Evolutionary conservation across 2,113 vertebrate species (phyloP).

Genomic region (Emydocephalus ijimae): DNA sequence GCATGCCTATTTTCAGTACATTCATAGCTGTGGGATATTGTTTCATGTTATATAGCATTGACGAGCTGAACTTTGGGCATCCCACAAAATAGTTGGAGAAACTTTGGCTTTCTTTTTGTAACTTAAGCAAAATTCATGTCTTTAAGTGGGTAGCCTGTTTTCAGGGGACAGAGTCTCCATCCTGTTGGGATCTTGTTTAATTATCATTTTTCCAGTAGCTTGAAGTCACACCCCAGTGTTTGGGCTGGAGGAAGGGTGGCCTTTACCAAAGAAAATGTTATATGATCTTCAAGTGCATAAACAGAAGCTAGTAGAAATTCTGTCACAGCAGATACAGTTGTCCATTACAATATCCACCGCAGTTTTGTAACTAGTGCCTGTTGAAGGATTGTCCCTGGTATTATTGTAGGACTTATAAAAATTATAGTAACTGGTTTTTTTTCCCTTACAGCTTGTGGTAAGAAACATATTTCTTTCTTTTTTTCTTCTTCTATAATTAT

Average conservation of each 20-base stretch:
- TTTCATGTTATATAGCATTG: constrained; percentile 31
- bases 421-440: neutral
- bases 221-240: constrained; percentile 52
- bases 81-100: constrained; percentile 42
- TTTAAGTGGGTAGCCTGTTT: constrained; percentile 39
- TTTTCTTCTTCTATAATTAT: neutral
- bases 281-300: constrained; percentile 51
- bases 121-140: constrained; percentile 31
- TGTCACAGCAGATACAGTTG: constrained; percentile 30
- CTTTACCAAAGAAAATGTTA: constrained; percentile 57
- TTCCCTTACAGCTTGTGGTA: constrained; percentile 18
- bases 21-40: constrained; percentile 37
- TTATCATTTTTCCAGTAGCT: constrained; percentile 51
- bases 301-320: constrained; percentile 52
- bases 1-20: constrained; percentile 13
- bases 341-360: constrained; percentile 41
- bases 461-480: constrained; percentile 23
- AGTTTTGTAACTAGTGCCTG: constrained; percentile 45
- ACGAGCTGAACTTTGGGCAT: constrained; percentile 26
- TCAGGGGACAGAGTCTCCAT: constrained; percentile 47
- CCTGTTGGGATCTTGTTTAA: constrained; percentile 48
- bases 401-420: constrained; percentile 12
- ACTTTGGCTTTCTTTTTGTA: neutral
- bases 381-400: constrained; percentile 24
- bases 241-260: constrained; percentile 37